Conservation (phyloP, 2,797 vertebrate genomes). For the Heteromormyrus szaboi region DNA sequence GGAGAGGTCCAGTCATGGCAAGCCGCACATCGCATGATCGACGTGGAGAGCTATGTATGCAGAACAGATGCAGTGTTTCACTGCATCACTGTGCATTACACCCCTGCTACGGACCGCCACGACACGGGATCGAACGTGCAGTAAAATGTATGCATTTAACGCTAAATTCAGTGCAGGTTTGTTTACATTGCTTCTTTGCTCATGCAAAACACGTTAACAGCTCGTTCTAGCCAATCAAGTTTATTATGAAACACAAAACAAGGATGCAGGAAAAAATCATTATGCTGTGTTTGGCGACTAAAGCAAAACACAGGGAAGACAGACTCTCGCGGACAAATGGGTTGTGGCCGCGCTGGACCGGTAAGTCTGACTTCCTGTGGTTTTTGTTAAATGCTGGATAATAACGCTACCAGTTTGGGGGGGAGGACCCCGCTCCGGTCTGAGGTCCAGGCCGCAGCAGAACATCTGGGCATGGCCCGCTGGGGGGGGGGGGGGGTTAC, state of each 20-base stretch:
- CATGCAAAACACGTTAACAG: neutral
- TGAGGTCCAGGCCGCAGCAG: neutral
- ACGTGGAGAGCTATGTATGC: neutral
- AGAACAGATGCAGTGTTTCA: neutral
- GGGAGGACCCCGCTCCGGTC: neutral
- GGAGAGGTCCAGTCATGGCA: neutral
- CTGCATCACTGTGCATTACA: neutral
- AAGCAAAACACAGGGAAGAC: neutral
- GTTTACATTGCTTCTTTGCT: neutral
- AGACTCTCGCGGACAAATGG: neutral
- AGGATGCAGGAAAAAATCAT: neutral
- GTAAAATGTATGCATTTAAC: neutral
- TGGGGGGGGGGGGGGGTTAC: neutral
- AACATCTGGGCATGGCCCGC: neutral
- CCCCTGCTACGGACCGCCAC: neutral
- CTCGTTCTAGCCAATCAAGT: neutral
- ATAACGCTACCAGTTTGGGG: neutral
- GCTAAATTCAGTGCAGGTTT: neutral
- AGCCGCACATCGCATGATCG: neutral
- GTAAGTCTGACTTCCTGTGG: neutral
- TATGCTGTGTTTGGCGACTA: neutral
- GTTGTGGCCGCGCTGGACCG: neutral
- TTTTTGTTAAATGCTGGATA: neutral
- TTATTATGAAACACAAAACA: neutral
- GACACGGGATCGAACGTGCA: neutral